Percentiles rank a stretch among this genome's conserved stretches.
Conservation (phyloP, 2,113 vertebrate species). For the Lophura nycthemera region DNA sequence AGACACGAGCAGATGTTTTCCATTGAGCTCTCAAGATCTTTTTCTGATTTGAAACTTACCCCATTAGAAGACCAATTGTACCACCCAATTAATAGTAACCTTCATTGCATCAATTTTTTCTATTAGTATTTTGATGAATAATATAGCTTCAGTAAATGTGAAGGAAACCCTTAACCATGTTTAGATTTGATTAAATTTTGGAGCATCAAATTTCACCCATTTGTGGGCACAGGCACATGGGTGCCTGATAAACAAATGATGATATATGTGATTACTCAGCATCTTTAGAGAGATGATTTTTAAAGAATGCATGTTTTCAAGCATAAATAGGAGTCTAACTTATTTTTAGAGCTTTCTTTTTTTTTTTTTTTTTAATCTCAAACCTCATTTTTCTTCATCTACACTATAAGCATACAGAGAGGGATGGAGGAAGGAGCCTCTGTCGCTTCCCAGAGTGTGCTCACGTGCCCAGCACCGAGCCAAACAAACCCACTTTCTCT, state of each 20-base stretch:
- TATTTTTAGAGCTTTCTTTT: background rate
- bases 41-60: background rate
- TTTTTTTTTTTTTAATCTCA: background rate
- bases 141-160: background rate
- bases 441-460: background rate
- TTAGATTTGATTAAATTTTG: background rate
- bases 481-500: background rate
- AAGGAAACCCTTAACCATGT: background rate
- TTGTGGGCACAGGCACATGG: background rate
- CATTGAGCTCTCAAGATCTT: background rate
- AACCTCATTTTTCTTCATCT: background rate
- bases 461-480: background rate
- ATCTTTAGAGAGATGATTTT: background rate
- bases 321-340: background rate
- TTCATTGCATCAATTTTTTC: background rate
- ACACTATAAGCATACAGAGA: background rate
- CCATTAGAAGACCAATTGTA: background rate
- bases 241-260: background rate
- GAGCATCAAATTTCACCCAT: background rate
- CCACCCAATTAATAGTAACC: background rate
- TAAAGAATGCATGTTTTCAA: background rate
- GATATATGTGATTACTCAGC: background rate
- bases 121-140: background rate
- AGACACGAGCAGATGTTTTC: slow-evolving; percentile 55
- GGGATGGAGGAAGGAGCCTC: background rate